phyloP scores from a whole-genome alignment of 2,888 invertebrate genomes.

The Rhyacophila evoluta region DNA sequence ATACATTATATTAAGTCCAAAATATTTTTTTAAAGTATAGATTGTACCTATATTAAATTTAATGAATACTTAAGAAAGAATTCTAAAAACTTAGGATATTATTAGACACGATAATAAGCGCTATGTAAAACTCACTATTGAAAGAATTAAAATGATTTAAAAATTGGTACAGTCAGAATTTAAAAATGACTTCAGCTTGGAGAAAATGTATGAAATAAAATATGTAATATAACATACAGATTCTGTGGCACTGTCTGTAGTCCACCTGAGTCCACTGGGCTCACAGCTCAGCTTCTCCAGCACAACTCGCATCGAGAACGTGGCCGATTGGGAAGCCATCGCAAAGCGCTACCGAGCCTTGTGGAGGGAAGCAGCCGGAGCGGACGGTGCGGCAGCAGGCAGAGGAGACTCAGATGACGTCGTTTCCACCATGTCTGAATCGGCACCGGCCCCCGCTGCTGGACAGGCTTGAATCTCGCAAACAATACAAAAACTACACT shows the following conservation, averaged over 20 bases:
- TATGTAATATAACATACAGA: no score
- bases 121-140: no score
- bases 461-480: neutral
- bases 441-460: slow-evolving; percentile 34
- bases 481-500: neutral
- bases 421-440: slow-evolving; percentile 64
- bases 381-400: slow-evolving; percentile 38
- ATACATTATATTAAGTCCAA: no score
- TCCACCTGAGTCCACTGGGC: slow-evolving; percentile 85
- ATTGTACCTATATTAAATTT: no score
- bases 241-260: slow-evolving; percentile 82
- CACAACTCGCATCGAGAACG: slow-evolving; percentile 85
- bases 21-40: no score
- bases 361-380: slow-evolving; percentile 66
- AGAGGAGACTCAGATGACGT: slow-evolving; percentile 62
- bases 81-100: no score
- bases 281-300: slow-evolving; percentile 87
- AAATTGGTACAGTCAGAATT: no score
- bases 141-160: no score
- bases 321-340: slow-evolving; percentile 92
- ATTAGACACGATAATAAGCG: no score
- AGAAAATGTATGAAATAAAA: no score
- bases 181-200: no score
- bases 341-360: slow-evolving; percentile 89
- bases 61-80: no score